Evolutionary conservation across 2,888 invertebrate genomes (phyloP).

Genomic region (Conus canariensis): DNA sequence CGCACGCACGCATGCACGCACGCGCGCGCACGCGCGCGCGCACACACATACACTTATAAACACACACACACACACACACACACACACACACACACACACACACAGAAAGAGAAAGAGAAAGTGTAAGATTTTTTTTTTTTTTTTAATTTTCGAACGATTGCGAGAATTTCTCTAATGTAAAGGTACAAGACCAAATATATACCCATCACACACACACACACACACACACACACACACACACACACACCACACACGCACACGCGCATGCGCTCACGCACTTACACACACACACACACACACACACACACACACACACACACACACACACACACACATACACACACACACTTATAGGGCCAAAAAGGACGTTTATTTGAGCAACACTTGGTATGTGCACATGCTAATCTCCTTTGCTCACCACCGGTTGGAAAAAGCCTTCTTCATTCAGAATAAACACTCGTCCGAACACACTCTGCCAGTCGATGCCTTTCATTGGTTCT

Average conservation of each 20-base stretch:
- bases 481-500: constrained; percentile 22
- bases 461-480: constrained; percentile 33
- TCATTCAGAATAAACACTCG: constrained; percentile 36
- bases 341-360: not conserved
- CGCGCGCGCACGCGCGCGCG: not conserved
- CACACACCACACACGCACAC: not conserved
- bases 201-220: too few species aligned
- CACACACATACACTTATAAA: not conserved
- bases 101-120: not conserved
- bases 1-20: not conserved
- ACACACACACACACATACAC: not conserved
- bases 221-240: too few species aligned
- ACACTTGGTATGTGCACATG: too few species aligned
- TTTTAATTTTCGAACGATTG: too few species aligned
- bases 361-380: not conserved
- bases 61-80: too few species aligned
- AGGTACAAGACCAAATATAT: too few species aligned
- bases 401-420: constrained; percentile 5
- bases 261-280: not conserved
- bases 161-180: too few species aligned
- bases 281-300: not conserved
- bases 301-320: not conserved
- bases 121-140: too few species aligned
- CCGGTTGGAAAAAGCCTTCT: constrained; percentile 26
- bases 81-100: not conserved